Base-by-base conservation (phyloP, 2,888 invertebrate genomes). In the Yponomeuta evonymella region DNA sequence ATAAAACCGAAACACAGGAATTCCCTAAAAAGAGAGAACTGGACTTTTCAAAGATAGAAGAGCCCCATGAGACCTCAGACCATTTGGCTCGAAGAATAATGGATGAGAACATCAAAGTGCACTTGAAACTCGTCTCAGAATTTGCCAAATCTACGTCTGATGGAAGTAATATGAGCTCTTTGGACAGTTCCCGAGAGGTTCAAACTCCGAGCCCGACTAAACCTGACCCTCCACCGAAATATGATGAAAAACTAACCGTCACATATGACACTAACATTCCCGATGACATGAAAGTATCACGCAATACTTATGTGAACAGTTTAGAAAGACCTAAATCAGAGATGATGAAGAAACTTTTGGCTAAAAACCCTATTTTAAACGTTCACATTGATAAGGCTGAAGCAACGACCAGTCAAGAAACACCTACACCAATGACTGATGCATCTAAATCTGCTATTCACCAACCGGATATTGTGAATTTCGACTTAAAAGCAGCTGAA, bases 261-360 rank as follows among this genome's bases (percentile, higher is more conserved):
- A 83, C 84, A 33, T 93, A 93, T 72, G 94, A 94, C 73, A 94
- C 94, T 0, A 94, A 94, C 74, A 90, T 94, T 73, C 93, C 94
- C 9, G 94, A 94, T 79, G 94, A 94, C 77, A 86, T 94, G 72
- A 94, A 94, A 86, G 94, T 94, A 15, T 94, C 94, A 0, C 87
- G 94, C 66, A 93, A 93, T 79, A 91, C 94, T 9, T 92, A 94
- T 73, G 92, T 83, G 1, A 94, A 94, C 64, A 94, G 94, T 75
- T 83, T 94, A 76, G 95, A 95, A 78, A 86, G 94, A 75, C 94
- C 94, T 1, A 94, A 94, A 83, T 94, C 94, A 2, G 93, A 94
- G 51, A 91, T 94, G 79, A 93, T 94, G 84, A 94, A 93, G 73
- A 94, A 94, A 77, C 75, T 93, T 11, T 85, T 93, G 62, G 91